Evolutionary conservation across 2,113 vertebrate species (phyloP).

Genomic region (Caloenas nicobarica): DNA sequence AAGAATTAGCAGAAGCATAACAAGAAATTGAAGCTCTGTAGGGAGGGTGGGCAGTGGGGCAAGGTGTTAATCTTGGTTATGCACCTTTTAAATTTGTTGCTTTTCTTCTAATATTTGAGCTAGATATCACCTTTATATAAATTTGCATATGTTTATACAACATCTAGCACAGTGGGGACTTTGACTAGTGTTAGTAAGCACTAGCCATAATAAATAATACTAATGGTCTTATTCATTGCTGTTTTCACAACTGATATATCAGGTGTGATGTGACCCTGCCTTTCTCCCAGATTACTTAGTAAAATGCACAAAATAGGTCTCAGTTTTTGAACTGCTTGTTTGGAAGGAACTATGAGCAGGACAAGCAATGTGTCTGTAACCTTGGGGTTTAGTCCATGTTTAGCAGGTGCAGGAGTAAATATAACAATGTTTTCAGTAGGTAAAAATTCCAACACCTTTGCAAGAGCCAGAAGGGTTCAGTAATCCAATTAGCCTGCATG

Average conservation of each 20-base stretch:
- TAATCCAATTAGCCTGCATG: slow-evolving; percentile 23
- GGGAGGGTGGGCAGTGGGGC: background rate
- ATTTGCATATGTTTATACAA: background rate
- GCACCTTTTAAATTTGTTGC: background rate
- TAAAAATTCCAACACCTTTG: background rate
- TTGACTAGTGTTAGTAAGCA: background rate
- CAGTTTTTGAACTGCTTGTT: background rate
- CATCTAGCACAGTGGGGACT: background rate
- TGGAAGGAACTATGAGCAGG: background rate
- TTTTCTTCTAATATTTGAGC: background rate
- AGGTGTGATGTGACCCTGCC: background rate
- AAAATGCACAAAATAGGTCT: background rate
- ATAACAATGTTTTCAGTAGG: background rate
- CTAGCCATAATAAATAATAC: background rate
- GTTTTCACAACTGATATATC: background rate
- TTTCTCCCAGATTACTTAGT: background rate
- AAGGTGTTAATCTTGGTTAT: background rate
- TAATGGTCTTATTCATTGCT: background rate
- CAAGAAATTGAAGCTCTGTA: background rate
- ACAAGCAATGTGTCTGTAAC: background rate
- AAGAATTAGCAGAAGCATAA: background rate
- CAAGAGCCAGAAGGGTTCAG: slow-evolving; percentile 3
- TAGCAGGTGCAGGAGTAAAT: background rate
- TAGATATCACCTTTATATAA: background rate
- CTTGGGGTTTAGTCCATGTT: background rate